Base-by-base conservation (phyloP, 2,113 vertebrate species). In the Neolamprologus fasciatus region DNA sequence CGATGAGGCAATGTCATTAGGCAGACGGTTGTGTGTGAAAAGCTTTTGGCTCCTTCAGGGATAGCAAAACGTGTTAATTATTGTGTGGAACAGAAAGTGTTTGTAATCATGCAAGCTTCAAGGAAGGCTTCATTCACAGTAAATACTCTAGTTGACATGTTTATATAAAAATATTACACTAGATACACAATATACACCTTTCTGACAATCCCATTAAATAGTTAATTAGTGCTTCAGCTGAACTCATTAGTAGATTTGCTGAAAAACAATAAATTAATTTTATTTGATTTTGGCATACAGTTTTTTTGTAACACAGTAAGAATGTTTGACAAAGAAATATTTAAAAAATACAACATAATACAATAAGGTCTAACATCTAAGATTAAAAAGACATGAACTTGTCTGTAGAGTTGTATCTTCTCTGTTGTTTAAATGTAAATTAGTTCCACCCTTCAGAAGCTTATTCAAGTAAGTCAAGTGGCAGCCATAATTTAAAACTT, bases 1-100 rank as follows among this genome's bases (percentile, higher is more conserved):
- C 51, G 80, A 94, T 88, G 90, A 89, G 86, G 71, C 35, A 63
- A 86, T 87, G 90, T 93, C 90, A 94, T 94, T 93, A 92, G 86
- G 61, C 85, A 92, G 87, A 94, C 35, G 57, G 86, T 78, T 89
- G 85, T 66, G 71, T 86, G 55, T 84, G 86, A 92, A 93, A 92
- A 91, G 83, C 86, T 81, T 58, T 68, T 35, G 82, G 78, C 79
- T 86, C 87, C 85, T 88, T 90, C 23, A 73, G 89, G 89, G 81
- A 92, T 61, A 89, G 71, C 73, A 68, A 81, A 86, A 94, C 28
- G 89, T 88, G 89, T 93, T 93, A 91, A 94, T 93, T 87, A 93
- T 83, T 93, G 84, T 86, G 83, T 83, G 66, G 28, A 91, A 93
- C 55, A 86, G 80, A 88, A 87, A 79, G 19, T 78, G 90, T 91